Evolutionary conservation across 2,113 vertebrate genomes (phyloP).

Genomic region (Ictidomys tridecemlineatus): DNA sequence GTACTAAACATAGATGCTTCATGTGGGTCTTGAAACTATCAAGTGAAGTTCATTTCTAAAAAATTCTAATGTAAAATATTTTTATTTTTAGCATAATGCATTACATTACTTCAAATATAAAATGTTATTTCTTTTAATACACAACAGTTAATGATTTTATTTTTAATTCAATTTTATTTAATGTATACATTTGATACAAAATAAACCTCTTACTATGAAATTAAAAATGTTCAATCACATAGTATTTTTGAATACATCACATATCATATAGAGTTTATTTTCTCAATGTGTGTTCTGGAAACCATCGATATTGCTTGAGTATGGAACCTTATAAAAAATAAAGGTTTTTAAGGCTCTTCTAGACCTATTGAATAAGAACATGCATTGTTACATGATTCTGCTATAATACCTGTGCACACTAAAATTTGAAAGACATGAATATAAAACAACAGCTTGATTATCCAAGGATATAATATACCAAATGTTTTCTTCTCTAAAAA

Average conservation of each 20-base stretch:
- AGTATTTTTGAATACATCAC: neutral
- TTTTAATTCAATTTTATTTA: neutral
- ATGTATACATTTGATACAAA: neutral
- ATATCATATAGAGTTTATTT: neutral
- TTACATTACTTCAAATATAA: slow-evolving; percentile 3
- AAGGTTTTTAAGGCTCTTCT: neutral
- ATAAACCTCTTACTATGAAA: neutral
- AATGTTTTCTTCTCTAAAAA: slow-evolving; percentile 1
- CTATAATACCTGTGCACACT: neutral
- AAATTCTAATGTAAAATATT: neutral
- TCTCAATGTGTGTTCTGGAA: neutral
- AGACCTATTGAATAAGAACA: neutral
- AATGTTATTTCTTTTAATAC: neutral
- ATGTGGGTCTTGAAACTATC: neutral
- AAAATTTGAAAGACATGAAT: neutral
- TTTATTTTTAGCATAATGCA: neutral
- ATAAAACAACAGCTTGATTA: neutral
- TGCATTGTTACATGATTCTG: neutral
- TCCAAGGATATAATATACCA: neutral
- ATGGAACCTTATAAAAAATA: neutral
- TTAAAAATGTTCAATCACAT: neutral
- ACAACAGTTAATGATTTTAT: neutral
- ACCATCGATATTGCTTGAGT: neutral
- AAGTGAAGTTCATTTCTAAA: neutral
- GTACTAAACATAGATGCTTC: neutral